These are phyloP conservation scores for Cheilosia variabilis DNA, from an alignment of 2,888 invertebrate genomes.

Conservation along the genomic window DNA sequence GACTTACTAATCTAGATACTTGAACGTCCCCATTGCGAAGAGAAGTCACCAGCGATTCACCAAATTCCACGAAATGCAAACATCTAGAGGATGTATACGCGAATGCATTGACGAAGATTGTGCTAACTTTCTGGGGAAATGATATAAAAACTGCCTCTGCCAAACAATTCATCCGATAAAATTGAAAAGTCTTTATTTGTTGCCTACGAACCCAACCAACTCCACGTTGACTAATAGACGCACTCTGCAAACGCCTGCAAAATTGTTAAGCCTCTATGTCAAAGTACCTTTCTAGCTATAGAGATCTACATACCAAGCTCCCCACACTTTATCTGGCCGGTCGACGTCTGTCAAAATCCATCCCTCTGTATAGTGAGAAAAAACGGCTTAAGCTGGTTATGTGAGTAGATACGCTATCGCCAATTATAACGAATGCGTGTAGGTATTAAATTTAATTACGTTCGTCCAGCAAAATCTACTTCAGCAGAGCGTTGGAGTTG, in stretches of 20 bases:
- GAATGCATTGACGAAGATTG: too few relatives aligned
- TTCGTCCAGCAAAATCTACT: slow-evolving; percentile 15
- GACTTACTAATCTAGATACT: too few relatives aligned
- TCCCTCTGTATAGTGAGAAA: slow-evolving; percentile 17
- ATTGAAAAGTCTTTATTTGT: too few relatives aligned
- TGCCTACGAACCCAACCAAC: too few relatives aligned
- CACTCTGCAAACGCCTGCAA: neutral
- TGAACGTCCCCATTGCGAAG: too few relatives aligned
- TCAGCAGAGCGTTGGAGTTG: neutral
- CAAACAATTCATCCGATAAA: too few relatives aligned
- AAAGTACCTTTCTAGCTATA: slow-evolving; percentile 34
- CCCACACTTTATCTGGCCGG: slow-evolving; percentile 41
- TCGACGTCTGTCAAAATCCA: slow-evolving; percentile 12
- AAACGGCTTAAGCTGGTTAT: slow-evolving; percentile 53
- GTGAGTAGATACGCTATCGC: slow-evolving; percentile 56
- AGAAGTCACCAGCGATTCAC: too few relatives aligned
- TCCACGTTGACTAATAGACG: too few relatives aligned
- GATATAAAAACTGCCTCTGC: too few relatives aligned
- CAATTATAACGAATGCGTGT: slow-evolving; percentile 57
- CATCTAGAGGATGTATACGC: too few relatives aligned
- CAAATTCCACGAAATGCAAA: too few relatives aligned
- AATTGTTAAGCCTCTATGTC: neutral
- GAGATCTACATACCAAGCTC: slow-evolving; percentile 38
- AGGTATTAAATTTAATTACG: slow-evolving; percentile 65
- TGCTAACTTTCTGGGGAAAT: too few relatives aligned